These are phyloP conservation scores for Limnothrissa miodon DNA, from an alignment of 2,113 vertebrate species.

Conservation along the genomic window DNA sequence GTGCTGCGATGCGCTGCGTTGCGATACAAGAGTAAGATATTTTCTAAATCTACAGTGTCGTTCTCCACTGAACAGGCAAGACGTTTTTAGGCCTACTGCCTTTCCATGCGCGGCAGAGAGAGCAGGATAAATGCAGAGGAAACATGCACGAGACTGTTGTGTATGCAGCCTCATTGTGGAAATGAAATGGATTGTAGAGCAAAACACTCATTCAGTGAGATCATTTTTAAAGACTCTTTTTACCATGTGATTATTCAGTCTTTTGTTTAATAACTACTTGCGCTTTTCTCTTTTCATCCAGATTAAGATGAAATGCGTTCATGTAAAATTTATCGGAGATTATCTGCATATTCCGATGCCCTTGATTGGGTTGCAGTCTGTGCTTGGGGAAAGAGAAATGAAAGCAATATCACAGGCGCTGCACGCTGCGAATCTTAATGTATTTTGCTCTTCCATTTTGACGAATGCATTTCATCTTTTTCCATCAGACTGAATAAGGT, in stretches of 20 bases:
- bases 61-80: slow-evolving; percentile 6
- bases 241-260: slow-evolving; percentile 55
- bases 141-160: slow-evolving; percentile 37
- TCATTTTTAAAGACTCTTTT: slow-evolving; percentile 41
- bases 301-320: slow-evolving; percentile 59
- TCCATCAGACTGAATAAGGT: slow-evolving; percentile 42
- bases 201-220: slow-evolving; percentile 61
- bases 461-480: slow-evolving; percentile 57
- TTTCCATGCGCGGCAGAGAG: background rate
- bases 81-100: slow-evolving; percentile 33
- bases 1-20: background rate
- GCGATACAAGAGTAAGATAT: slow-evolving; percentile 1
- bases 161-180: slow-evolving; percentile 47
- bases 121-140: background rate
- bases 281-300: slow-evolving; percentile 47
- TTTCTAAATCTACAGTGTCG: background rate
- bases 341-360: slow-evolving; percentile 70
- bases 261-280: slow-evolving; percentile 65
- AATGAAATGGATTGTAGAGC: slow-evolving; percentile 57
- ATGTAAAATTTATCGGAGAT: slow-evolving; percentile 66
- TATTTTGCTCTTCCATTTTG: slow-evolving; percentile 44
- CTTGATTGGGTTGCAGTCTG: slow-evolving; percentile 58
- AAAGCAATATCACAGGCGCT: slow-evolving; percentile 48
- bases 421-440: slow-evolving; percentile 50
- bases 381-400: slow-evolving; percentile 54